Conservation (phyloP, 2,113 vertebrate species). For the Calidris pygmaea region DNA sequence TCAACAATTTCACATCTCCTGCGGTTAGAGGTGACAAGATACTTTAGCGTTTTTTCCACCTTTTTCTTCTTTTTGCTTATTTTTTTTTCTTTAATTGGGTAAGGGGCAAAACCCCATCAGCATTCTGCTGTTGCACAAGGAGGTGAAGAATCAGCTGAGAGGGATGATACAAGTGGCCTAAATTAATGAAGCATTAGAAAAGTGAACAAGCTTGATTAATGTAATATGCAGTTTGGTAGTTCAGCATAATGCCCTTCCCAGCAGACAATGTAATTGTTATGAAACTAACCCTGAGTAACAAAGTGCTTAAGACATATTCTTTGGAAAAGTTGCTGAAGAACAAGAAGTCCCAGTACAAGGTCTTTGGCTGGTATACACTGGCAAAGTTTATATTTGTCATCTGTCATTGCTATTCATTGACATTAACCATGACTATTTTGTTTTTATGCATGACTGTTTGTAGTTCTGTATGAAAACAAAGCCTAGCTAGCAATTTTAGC, state of each 20-base stretch:
- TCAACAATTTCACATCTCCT: neutral
- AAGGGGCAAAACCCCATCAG: neutral
- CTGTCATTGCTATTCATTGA: neutral
- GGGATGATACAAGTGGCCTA: neutral
- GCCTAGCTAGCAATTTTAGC: neutral
- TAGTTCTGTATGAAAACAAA: neutral
- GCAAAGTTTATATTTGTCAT: neutral
- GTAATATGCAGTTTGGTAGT: neutral
- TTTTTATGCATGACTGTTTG: neutral
- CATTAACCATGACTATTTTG: accelerated
- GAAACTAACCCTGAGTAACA: neutral
- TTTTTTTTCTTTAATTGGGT: neutral
- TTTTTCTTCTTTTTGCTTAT: neutral
- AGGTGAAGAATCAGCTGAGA: neutral
- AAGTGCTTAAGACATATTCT: neutral
- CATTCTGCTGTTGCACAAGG: neutral
- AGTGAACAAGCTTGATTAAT: neutral
- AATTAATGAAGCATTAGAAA: neutral
- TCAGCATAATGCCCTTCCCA: neutral
- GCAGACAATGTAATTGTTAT: neutral
- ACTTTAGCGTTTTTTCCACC: neutral
- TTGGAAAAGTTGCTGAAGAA: neutral
- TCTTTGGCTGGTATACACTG: neutral
- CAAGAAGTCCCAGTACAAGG: neutral
- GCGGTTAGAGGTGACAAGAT: neutral